Conservation (phyloP, 2,888 invertebrate species). For the Eulithis prunata region DNA sequence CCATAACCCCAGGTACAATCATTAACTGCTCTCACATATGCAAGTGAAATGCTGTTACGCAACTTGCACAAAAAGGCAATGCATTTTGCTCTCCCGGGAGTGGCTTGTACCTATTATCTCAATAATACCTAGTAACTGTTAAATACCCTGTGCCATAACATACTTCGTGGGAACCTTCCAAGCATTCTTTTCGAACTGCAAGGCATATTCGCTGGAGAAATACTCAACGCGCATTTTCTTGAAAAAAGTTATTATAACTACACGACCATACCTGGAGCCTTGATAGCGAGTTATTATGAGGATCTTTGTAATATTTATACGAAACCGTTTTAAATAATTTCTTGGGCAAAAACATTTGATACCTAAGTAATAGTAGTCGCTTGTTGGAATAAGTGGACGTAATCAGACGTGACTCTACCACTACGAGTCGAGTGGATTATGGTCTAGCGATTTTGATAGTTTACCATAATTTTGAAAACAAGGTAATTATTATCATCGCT, state of each 20-base stretch:
- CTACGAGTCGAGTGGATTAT: neutral
- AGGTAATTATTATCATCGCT: too few species aligned
- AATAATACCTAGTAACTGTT: constrained; percentile 26
- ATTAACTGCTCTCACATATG: neutral
- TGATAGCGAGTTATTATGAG: constrained; percentile 58
- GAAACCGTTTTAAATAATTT: constrained; percentile 29
- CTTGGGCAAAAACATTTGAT: constrained; percentile 18
- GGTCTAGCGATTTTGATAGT: neutral
- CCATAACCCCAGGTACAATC: neutral
- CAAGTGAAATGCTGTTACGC: constrained; percentile 40
- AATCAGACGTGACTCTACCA: constrained; percentile 3
- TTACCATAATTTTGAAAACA: neutral
- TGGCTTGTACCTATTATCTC: constrained; percentile 66
- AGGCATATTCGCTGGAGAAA: constrained; percentile 38
- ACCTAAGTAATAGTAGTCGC: constrained; percentile 18
- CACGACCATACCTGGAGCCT: constrained; percentile 48
- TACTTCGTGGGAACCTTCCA: constrained; percentile 65
- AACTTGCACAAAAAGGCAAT: constrained; percentile 54
- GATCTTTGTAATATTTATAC: constrained; percentile 30
- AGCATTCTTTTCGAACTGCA: constrained; percentile 51
- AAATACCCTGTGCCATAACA: constrained; percentile 51
- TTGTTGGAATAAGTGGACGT: constrained; percentile 18
- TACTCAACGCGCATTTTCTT: constrained; percentile 37
- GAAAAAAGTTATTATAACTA: constrained; percentile 55
- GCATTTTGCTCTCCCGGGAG: constrained; percentile 38